Evolutionary conservation across 2,797 vertebrate species (phyloP), one percentile per base, ranked within the genome.

Genomic region (Cryptoprocta ferox): DNA sequence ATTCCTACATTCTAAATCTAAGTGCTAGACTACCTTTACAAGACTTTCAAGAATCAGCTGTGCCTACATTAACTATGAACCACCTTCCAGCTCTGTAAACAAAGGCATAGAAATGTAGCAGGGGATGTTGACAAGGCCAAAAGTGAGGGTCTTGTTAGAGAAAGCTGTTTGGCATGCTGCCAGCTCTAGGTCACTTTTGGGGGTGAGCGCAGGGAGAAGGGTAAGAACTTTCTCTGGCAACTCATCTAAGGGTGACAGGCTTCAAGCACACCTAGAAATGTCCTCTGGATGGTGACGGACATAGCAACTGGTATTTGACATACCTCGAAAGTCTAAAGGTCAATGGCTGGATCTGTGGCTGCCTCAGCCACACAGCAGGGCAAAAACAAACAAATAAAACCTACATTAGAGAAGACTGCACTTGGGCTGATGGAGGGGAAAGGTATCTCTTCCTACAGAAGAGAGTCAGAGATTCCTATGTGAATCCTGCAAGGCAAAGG

Each of bases 51-150:
- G 45, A 68, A 80, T 37, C 32, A 59, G 2, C 4, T n/a, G 13
- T 70, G 14, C 53, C 37, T 63, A 16, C 4, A 18, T 35, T 76
- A 94, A 63, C 2, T 3, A n/a, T 39, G 35, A 45, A 48, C 6
- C 37, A 45, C 18, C 24, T 50, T 94, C 19, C 13, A 83, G n/a
- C 11, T 85, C 39, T 93, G 14, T 89, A 80, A 78, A 95, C 12
- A 39, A 18, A 66, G 65, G 11, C 2, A 45, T 53, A n/a, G 35
- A 96, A 66, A 76, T 56, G 70, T 30, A 78, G 15, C 24, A 42
- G 26, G 5, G 24, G 3, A 50, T 0, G 3, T 0, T 19, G 18
- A 28, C 13, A 10, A 86, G 15, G 5, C 21, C 6, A 32, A 70
- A 45, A 86, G 26, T 39, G 21, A 50, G 26, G 4, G 45, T 59